A percentile compares a stretch with the other conserved stretches of the same genome.
phyloP scores from a whole-genome alignment of 92 coral and sea anemone genomes.

The Virgularia gustaviana region DNA sequence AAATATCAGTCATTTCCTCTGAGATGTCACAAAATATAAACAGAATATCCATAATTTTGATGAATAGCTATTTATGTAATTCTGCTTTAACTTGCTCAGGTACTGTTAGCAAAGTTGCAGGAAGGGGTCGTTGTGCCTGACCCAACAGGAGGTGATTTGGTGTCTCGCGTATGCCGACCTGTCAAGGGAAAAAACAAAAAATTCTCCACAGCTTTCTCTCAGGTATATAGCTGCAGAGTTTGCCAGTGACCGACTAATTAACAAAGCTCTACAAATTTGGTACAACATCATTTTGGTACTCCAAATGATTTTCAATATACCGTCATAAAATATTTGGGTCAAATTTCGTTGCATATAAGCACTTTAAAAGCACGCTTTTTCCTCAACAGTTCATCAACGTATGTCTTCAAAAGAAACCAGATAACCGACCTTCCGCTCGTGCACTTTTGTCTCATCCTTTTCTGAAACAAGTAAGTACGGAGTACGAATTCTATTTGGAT shows the following conservation, averaged over 20 bases:
- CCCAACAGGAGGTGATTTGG: conserved; percentile 43
- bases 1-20: too few relatives aligned
- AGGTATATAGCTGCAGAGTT: conserved; percentile 1
- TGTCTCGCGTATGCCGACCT: conserved; percentile 45
- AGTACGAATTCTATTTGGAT: background rate
- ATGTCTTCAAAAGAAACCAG: conserved; percentile 71
- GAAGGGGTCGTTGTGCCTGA: conserved; percentile 64
- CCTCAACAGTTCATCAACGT: conserved; percentile 60
- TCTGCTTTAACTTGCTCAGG: conserved; percentile 42
- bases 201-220: conserved; percentile 66
- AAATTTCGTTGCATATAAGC: too few relatives aligned
- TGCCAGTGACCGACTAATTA: background rate
- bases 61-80: background rate
- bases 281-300: too few relatives aligned
- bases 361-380: too few relatives aligned
- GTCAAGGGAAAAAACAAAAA: conserved; percentile 51
- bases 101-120: conserved; percentile 79
- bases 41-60: background rate
- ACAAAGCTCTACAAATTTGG: too few relatives aligned
- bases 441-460: conserved; percentile 70
- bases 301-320: too few relatives aligned
- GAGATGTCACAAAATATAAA: too few relatives aligned
- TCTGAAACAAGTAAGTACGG: conserved; percentile 75
- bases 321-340: too few relatives aligned
- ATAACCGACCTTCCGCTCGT: conserved; percentile 61